A percentile compares a stretch with the other conserved stretches of the same genome.
Conservation (phyloP, 2,888 invertebrate genomes). For the Elegia similella region DNA sequence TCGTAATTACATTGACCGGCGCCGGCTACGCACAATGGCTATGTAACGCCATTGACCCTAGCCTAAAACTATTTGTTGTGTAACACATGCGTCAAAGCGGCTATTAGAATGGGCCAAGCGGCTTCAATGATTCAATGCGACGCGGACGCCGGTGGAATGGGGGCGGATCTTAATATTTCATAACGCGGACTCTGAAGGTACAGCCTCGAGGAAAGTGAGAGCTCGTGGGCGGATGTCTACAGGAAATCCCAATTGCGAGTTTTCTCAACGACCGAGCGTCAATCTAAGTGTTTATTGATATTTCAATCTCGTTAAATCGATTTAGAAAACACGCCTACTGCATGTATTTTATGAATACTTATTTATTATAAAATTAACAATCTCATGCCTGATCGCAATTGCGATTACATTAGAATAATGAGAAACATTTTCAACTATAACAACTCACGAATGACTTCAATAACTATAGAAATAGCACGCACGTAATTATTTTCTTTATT, state of each 20-base stretch:
- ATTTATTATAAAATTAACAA: background rate
- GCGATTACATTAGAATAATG: no score
- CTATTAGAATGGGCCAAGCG: conserved; percentile 51
- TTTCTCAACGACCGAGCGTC: background rate
- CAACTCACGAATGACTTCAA: no score
- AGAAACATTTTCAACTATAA: no score
- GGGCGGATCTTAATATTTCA: conserved; percentile 60
- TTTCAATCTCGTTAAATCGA: conserved; percentile 7
- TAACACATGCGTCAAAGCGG: conserved; percentile 46
- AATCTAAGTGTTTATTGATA: background rate
- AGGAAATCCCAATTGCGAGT: conserved; percentile 35
- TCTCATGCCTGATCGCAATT: background rate
- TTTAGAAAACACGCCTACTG: conserved; percentile 1
- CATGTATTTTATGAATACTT: background rate
- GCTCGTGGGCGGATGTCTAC: conserved; percentile 39
- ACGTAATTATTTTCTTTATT: no score
- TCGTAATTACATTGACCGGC: conserved; percentile 2
- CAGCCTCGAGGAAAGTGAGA: conserved; percentile 49
- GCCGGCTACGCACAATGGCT: conserved; percentile 10
- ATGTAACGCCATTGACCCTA: conserved; percentile 54
- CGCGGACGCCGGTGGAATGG: conserved; percentile 51
- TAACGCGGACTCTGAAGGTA: conserved; percentile 41
- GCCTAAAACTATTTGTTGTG: conserved; percentile 45
- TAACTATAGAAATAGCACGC: no score
- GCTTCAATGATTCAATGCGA: conserved; percentile 47